phyloP scores from a whole-genome alignment of 2,113 vertebrate species.

The Columba livia region DNA sequence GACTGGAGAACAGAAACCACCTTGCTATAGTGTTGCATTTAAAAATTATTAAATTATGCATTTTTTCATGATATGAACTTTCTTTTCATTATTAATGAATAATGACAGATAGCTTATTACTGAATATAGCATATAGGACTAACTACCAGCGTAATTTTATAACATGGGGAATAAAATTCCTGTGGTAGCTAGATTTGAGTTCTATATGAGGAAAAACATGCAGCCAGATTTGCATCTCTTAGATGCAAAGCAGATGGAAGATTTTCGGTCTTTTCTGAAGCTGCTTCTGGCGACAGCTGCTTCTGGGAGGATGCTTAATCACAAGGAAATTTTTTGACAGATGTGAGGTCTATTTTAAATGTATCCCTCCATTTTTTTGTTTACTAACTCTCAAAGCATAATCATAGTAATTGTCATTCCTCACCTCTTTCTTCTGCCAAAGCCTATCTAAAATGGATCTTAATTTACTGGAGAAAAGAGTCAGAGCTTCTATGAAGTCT shows the following conservation, averaged over 20 bases:
- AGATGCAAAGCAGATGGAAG: not conserved
- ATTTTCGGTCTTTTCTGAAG: not conserved
- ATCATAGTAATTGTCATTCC: not conserved
- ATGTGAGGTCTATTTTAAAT: not conserved
- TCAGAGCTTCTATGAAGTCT: not conserved
- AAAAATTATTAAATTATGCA: not conserved
- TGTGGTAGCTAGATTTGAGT: not conserved
- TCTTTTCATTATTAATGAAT: not conserved
- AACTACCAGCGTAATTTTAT: not conserved
- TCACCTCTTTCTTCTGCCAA: not conserved
- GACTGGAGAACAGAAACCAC: not conserved
- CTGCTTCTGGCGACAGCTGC: not conserved
- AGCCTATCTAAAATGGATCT: not conserved
- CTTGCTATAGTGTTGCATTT: not conserved
- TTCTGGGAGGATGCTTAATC: slow-evolving; percentile 14
- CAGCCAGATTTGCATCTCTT: not conserved
- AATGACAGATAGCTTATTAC: not conserved
- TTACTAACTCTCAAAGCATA: not conserved
- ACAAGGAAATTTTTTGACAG: slow-evolving; percentile 17
- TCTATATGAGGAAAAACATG: not conserved
- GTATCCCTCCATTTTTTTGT: not conserved
- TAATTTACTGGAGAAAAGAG: not conserved
- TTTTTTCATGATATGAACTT: not conserved
- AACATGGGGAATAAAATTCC: not conserved
- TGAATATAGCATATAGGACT: not conserved